Evolutionary conservation across 2,113 vertebrate species (phyloP), one percentile per base, ranked within the genome.

Genomic region (Pandion haliaetus): DNA sequence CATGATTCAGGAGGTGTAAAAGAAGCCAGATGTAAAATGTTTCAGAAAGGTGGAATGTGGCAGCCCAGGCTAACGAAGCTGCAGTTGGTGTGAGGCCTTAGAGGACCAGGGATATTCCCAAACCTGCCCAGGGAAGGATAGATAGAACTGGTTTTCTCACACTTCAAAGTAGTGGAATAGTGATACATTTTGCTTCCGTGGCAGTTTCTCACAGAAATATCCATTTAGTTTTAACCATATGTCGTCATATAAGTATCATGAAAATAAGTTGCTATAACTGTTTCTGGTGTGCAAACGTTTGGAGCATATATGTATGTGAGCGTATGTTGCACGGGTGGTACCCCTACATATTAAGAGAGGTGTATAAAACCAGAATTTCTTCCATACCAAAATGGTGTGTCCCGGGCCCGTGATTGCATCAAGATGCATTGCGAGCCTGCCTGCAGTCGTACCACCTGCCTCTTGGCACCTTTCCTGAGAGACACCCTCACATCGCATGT

Each of bases 281-380:
- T 31, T 92, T 47, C 52, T 95, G 78, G 10, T 24, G 28, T 49
- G 31, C 14, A 52, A 38, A 31, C 25, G 13, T 31, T 86, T 94
- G 73, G 10, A 84, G 18, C 9, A 6, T 21, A 10, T 38, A 18
- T 0, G 0, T 3, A 15, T 32, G 13, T 13, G 8, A 81, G 31
- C 20, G 3, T 36, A 25, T 18, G 31, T 28, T 57, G n/a, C 26
- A 50, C 34, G 66, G 14, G 55, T 85, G 24, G 28, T 73, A 61
- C 9, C 38, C 23, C 9, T 38, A 32, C 6, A 0, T 50, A 12
- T 26, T 21, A 20, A 45, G 26, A 52, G 47, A 32, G 15, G 12
- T 52, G 24, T 70, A 62, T 58, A 32, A 77, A 49, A 5, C 0
- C 36, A 52, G 52, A 24, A 32, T 59, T 78, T 66, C 32, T 83